A percentile compares a stretch with the other conserved stretches of the same genome.
These are phyloP conservation scores for Hiodon alosoides DNA, from an alignment of 2,113 vertebrate species.

Conservation along the genomic window DNA sequence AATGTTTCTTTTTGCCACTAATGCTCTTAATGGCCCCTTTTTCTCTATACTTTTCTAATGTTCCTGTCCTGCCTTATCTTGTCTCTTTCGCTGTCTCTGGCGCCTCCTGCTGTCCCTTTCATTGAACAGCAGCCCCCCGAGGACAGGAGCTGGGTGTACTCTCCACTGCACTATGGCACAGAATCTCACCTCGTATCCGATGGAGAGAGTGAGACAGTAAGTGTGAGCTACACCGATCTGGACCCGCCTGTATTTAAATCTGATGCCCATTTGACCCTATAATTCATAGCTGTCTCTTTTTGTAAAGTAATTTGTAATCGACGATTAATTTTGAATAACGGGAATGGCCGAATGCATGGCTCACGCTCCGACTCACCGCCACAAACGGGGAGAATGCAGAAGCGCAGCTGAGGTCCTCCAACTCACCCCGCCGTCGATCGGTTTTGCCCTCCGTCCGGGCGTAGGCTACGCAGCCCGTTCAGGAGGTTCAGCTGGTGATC, in stretches of 20 bases:
- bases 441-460: no score
- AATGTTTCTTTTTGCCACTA: neutral
- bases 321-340: no score
- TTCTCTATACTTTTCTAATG: conserved; percentile 56
- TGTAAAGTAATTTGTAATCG: no score
- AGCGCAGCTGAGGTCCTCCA: no score
- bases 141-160: conserved; percentile 98
- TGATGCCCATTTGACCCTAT: neutral
- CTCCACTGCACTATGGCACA: conserved; percentile 94
- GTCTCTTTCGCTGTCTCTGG: conserved; percentile 62
- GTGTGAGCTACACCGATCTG: conserved; percentile 51
- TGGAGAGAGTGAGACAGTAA: conserved; percentile 96
- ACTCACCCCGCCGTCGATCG: no score
- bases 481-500: no score
- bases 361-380: no score
- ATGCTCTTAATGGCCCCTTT: neutral
- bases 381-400: no score
- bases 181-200: conserved; percentile 82
- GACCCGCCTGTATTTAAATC: conserved; percentile 2
- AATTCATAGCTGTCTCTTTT: no score
- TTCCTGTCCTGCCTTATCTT: conserved; percentile 54
- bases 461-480: no score
- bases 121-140: conserved; percentile 84
- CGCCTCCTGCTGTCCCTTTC: conserved; percentile 72
- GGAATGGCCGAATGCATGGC: no score